These are phyloP conservation scores for Parthenolecanium corni DNA, from an alignment of 2,888 invertebrate genomes.

Conservation along the genomic window DNA sequence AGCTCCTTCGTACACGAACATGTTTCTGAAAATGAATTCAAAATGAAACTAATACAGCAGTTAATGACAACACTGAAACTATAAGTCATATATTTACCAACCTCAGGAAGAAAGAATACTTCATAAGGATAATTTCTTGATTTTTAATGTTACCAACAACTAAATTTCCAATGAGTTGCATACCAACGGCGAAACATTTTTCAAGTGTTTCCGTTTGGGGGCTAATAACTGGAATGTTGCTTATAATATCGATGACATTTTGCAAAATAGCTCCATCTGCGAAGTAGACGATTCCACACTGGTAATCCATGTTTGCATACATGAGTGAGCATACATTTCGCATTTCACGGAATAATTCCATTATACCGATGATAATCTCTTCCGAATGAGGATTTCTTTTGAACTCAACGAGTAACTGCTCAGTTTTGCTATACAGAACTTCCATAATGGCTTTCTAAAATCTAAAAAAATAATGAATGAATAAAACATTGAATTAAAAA, in stretches of 20 bases:
- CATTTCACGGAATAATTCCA: constrained; percentile 25
- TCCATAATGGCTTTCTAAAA: constrained; percentile 1
- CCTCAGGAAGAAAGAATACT: constrained; percentile 16
- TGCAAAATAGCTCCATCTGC: constrained; percentile 21
- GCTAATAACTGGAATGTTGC: constrained; percentile 10
- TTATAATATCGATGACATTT: constrained; percentile 23
- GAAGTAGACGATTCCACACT: constrained; percentile 18
- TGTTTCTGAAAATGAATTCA: constrained; percentile 2
- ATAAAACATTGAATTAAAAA: too few relatives aligned
- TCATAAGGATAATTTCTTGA: constrained; percentile 24
- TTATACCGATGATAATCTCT: constrained; percentile 6
- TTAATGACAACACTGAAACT: background rate
- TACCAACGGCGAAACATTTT: constrained; percentile 23
- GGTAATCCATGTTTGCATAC: constrained; percentile 22
- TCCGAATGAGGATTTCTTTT: constrained; percentile 12
- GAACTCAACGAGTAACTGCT: constrained; percentile 8
- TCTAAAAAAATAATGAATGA: too few relatives aligned
- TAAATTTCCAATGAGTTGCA: constrained; percentile 20
- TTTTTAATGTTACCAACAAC: constrained; percentile 21
- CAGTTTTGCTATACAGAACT: constrained; percentile 12
- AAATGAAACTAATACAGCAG: too few relatives aligned
- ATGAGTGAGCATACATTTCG: constrained; percentile 15
- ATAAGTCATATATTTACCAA: background rate
- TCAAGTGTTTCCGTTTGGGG: constrained; percentile 17
- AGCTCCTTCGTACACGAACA: constrained; percentile 20